Conservation (phyloP, 92 coral and sea anemone species). For the Porites cylindrica region DNA sequence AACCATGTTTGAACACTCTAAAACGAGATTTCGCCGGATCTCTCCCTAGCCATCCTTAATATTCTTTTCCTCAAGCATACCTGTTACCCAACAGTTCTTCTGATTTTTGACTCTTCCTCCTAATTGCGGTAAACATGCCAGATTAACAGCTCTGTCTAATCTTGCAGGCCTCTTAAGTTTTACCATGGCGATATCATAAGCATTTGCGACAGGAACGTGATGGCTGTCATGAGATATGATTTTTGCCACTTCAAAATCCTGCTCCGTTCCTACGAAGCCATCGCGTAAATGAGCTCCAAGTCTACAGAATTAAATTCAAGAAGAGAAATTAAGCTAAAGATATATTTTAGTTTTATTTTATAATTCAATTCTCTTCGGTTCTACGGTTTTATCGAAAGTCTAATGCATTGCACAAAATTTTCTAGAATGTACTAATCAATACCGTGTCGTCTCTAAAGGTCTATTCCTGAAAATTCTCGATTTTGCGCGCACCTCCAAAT, state of each 20-base stretch:
- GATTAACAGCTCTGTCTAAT: constrained; percentile 29
- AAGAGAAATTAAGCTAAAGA: too few relatives aligned
- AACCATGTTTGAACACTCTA: too few relatives aligned
- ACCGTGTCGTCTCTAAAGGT: too few relatives aligned
- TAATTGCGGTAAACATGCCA: constrained; percentile 43
- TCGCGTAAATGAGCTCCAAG: constrained; percentile 67
- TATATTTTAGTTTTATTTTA: too few relatives aligned
- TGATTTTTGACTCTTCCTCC: constrained; percentile 20
- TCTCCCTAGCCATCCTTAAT: too few relatives aligned
- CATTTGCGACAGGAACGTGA: constrained; percentile 8
- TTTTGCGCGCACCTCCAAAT: too few relatives aligned
- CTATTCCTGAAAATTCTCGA: too few relatives aligned
- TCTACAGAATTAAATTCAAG: constrained; percentile 7
- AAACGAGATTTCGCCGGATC: too few relatives aligned
- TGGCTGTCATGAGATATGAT: constrained; percentile 60
- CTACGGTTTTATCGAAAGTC: too few relatives aligned
- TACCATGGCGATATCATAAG: constrained; percentile 41
- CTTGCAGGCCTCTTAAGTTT: constrained; percentile 26
- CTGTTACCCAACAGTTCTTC: constrained; percentile 57
- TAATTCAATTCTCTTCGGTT: too few relatives aligned
- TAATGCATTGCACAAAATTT: too few relatives aligned
- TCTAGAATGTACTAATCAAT: too few relatives aligned
- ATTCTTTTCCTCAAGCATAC: background rate
- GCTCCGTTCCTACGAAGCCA: constrained; percentile 49
- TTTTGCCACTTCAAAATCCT: constrained; percentile 58